These are phyloP conservation scores for Eumacrocentrus americanus DNA, from an alignment of 2,888 invertebrate species.

Conservation along the genomic window DNA sequence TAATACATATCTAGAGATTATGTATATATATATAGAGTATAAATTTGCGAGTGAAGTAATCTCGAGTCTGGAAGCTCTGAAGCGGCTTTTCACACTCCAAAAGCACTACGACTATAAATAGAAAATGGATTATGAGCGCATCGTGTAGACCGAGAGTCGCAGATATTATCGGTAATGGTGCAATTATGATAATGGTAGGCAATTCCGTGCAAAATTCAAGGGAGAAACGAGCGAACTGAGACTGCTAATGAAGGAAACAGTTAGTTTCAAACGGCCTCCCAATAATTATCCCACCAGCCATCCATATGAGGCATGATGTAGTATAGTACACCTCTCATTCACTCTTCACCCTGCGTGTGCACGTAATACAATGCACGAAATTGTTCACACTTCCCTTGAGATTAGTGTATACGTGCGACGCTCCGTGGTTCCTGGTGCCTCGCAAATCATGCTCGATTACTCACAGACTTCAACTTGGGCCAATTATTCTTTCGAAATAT, in stretches of 20 bases:
- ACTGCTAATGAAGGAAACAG: conserved; percentile 63
- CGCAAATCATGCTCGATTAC: conserved; percentile 1
- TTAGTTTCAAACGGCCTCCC: conserved; percentile 62
- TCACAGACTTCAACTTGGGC: background rate
- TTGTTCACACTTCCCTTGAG: conserved; percentile 62
- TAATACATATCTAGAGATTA: too few species aligned
- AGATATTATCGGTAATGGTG: conserved; percentile 62
- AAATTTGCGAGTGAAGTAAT: conserved; percentile 39
- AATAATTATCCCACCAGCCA: conserved; percentile 60
- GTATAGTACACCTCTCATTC: conserved; percentile 1
- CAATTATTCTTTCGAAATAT: conserved; percentile 2
- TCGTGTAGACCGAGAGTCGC: conserved; percentile 43
- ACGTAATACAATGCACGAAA: conserved; percentile 58
- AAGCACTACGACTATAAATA: conserved; percentile 53
- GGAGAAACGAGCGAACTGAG: conserved; percentile 52
- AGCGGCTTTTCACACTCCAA: conserved; percentile 49
- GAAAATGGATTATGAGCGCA: conserved; percentile 58
- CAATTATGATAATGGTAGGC: conserved; percentile 62
- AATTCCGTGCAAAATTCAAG: conserved; percentile 59
- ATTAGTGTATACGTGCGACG: conserved; percentile 47
- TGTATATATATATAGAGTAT: background rate
- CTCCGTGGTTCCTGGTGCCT: conserved; percentile 40
- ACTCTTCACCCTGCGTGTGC: conserved; percentile 13
- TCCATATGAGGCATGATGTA: conserved; percentile 47
- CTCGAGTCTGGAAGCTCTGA: conserved; percentile 29